Conservation (phyloP, 1,140 invertebrate species). For the Trichoplusia ni region DNA sequence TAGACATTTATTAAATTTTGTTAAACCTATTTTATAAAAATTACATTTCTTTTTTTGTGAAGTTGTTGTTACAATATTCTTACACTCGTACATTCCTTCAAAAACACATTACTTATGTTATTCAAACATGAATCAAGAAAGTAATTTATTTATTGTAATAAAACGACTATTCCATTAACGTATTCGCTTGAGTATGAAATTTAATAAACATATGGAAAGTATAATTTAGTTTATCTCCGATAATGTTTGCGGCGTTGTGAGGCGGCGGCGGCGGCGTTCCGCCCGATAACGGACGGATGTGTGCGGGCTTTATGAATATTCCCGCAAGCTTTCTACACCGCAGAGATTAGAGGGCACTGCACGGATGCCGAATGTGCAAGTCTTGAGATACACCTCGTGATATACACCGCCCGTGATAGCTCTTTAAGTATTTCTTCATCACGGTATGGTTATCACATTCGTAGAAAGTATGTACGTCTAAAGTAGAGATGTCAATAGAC, state of each 20-base stretch:
- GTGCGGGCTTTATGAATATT: constrained; percentile 48
- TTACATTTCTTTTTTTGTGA: no score
- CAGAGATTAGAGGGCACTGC: constrained; percentile 39
- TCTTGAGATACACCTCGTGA: neutral
- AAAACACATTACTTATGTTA: no score
- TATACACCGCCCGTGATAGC: neutral
- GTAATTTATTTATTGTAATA: neutral
- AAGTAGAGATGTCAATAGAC: neutral
- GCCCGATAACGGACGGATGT: constrained; percentile 48
- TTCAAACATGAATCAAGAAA: no score
- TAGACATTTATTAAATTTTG: no score
- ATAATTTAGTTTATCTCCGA: constrained; percentile 32
- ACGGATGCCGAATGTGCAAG: constrained; percentile 31
- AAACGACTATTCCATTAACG: neutral
- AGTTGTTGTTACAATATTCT: no score
- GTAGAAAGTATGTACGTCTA: no score
- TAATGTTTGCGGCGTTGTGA: constrained; percentile 17
- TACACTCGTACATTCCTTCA: no score
- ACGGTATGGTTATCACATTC: no score
- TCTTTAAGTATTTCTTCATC: neutral
- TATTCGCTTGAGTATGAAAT: neutral
- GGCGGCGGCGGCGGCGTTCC: constrained; percentile 29
- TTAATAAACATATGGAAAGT: constrained; percentile 16
- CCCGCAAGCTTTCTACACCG: constrained; percentile 37
- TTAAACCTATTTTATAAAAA: neutral